Percentiles rank a stretch among this genome's conserved stretches.
Evolutionary conservation across 2,797 vertebrate species (phyloP).

Genomic region (Lateolabrax maculatus): DNA sequence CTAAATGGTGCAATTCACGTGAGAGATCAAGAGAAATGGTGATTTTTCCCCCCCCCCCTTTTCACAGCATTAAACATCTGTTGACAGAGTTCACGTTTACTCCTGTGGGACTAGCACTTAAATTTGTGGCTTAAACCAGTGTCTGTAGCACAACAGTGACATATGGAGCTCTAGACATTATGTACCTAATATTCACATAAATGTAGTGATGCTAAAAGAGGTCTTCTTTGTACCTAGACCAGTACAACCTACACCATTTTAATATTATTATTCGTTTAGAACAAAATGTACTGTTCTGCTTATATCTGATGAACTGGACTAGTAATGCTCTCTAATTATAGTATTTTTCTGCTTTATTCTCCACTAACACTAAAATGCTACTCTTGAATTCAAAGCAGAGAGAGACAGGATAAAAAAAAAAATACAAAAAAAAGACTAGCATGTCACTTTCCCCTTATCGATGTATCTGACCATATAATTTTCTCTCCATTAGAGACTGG

Average conservation of each 20-base stretch:
- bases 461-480: conserved; percentile 75
- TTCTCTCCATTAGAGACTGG: conserved; percentile 74
- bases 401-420: conserved; percentile 27
- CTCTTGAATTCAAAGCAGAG: conserved; percentile 48
- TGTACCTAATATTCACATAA: conserved; percentile 24
- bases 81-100: conserved; percentile 76
- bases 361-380: conserved; percentile 65
- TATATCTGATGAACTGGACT: conserved; percentile 21
- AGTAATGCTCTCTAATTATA: conserved; percentile 55
- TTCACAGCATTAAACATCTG: conserved; percentile 82
- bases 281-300: conserved; percentile 23
- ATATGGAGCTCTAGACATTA: conserved; percentile 45
- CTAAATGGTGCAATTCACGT: conserved; percentile 82
- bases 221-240: background rate
- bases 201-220: conserved; percentile 4
- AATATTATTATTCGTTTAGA: conserved; percentile 3
- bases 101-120: conserved; percentile 71
- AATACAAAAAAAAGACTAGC: conserved; percentile 56
- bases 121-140: too few relatives aligned
- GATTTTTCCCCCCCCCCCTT: conserved; percentile 24
- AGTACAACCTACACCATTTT: background rate
- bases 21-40: conserved; percentile 70
- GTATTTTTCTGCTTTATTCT: conserved; percentile 51
- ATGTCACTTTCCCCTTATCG: conserved; percentile 65
- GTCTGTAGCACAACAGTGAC: too few relatives aligned